Conservation (phyloP, 2,113 vertebrate genomes). For the Paracanthobrama guichenoti region DNA sequence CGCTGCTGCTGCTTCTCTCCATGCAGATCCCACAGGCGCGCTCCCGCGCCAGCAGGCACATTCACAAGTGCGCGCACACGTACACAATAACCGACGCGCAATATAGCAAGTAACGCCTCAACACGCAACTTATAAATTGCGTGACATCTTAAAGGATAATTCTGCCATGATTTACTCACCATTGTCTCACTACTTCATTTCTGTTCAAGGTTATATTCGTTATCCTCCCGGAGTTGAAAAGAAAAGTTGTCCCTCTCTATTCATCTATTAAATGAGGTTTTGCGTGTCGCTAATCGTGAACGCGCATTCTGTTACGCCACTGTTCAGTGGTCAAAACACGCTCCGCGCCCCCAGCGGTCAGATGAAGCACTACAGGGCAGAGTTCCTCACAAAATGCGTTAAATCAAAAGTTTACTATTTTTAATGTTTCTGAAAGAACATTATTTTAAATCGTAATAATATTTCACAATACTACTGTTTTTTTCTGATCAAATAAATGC, state of each 20-base stretch:
- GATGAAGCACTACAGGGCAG: neutral
- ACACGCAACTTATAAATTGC: neutral
- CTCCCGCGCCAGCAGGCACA: slow-evolving; percentile 20
- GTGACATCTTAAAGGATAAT: neutral
- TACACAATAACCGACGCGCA: neutral
- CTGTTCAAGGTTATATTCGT: neutral
- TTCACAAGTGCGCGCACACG: slow-evolving; percentile 32
- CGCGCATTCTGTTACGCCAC: slow-evolving; percentile 18
- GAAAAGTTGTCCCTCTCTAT: neutral
- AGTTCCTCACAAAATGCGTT: neutral
- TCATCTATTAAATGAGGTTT: neutral
- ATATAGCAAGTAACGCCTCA: neutral
- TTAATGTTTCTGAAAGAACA: too few relatives aligned
- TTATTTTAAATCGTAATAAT: too few relatives aligned
- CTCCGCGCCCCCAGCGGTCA: neutral
- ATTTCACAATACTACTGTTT: too few relatives aligned
- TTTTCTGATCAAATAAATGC: too few relatives aligned
- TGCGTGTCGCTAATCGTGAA: neutral
- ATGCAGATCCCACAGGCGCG: slow-evolving; percentile 38
- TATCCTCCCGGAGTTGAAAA: neutral
- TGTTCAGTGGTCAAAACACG: neutral
- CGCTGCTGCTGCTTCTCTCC: slow-evolving; percentile 62
- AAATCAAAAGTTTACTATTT: too few relatives aligned
- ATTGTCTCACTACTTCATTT: neutral
- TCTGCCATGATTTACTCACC: neutral